Base-by-base conservation (phyloP, 2,888 invertebrate species). In the Lysandra coridon region DNA sequence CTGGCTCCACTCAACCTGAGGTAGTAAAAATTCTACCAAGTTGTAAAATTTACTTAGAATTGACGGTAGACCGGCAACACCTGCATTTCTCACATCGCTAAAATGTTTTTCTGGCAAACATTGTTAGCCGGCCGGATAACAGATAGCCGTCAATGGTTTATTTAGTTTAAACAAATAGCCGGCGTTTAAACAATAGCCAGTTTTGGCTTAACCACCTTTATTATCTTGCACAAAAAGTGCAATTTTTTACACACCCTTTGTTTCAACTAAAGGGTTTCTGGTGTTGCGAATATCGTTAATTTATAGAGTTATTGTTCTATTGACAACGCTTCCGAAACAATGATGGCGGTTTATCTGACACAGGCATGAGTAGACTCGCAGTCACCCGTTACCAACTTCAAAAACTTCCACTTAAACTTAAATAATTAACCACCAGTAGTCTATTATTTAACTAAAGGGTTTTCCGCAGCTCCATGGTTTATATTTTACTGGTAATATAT, bases 201-300 rank as follows among this genome's bases (percentile, higher is more conserved):
- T 74, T 75, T 75, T 49, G 23, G 49, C 49, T 44, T 23, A 75
- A 75, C 75, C 12, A 75, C 49, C 23, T 75, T 75, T 75, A 75
- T 49, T 75, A 49, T 44, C 75, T 49, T 23, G 49, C 75, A 30
- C 75, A 75, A 75, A 75, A 75, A 75, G 23, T 49, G 75, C 75
- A 75, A 75, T 23, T 44, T 44, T 44, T 49, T 49, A 75, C 75
- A 49, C 23, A 49, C 23, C 75, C 75, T 75, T 75, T 23, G 69
- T 69, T 17, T 69, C 4, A 37, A 33, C 69, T 69, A 33, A 69
- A 69, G 33, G 69, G 69, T 33, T 69, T 69, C 23, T 49, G 64
- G 64, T 69, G 69, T 37, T 69, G 69, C 69, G 69, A 69, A 69
- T 69, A 14, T 69, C 33, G 33, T 33, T 69, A 69, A 69, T 69